Conservation (phyloP, 2,113 vertebrate species). For the Barnardius zonarius region DNA sequence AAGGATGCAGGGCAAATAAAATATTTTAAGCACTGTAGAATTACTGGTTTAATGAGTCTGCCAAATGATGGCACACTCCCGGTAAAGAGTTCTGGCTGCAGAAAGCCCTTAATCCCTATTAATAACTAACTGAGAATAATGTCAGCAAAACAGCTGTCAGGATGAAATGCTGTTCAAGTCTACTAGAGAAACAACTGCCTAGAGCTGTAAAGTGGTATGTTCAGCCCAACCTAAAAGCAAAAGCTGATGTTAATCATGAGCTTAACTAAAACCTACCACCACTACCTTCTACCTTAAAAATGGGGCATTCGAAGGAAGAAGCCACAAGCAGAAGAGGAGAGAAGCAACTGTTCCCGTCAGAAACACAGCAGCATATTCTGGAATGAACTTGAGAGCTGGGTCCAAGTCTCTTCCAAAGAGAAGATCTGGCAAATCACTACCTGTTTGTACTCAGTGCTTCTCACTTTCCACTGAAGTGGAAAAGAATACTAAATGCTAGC, state of each 20-base stretch:
- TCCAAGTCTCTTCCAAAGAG: background rate
- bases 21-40: background rate
- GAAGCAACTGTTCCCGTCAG: background rate
- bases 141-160: conserved; percentile 58
- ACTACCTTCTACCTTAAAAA: background rate
- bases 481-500: background rate
- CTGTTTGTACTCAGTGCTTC: background rate
- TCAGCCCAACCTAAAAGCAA: background rate
- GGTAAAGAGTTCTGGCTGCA: background rate
- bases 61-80: background rate
- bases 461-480: background rate
- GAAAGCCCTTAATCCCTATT: conserved; percentile 52
- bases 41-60: conserved; percentile 7
- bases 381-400: background rate
- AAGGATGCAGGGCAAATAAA: conserved; percentile 4
- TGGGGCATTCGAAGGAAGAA: background rate
- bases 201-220: background rate
- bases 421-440: background rate
- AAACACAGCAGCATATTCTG: background rate
- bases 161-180: background rate
- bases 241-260: background rate
- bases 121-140: conserved; percentile 28
- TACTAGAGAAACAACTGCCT: background rate
- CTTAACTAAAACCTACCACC: background rate
- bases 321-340: background rate